Evolutionary conservation across 2,888 invertebrate species (phyloP).

Genomic region (Macrosiphum euphorbiae): DNA sequence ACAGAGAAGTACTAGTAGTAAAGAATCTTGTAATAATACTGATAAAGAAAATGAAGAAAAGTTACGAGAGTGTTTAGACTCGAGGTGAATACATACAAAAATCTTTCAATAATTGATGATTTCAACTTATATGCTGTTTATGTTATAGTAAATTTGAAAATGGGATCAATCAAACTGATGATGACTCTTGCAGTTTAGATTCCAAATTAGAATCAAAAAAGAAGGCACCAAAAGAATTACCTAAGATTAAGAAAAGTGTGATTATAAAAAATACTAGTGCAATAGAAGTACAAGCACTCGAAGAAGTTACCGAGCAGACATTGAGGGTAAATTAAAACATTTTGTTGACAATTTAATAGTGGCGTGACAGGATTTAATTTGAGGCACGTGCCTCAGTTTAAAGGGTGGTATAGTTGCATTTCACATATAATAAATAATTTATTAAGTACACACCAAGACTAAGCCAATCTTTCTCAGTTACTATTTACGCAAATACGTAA

Average conservation of each 20-base stretch:
- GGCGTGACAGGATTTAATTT: too few species aligned
- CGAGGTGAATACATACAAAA: constrained; percentile 26
- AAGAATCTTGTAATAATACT: constrained; percentile 62
- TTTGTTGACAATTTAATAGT: background rate
- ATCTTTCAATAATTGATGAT: background rate
- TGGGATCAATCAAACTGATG: constrained; percentile 56
- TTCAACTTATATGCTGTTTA: background rate
- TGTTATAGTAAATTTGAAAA: constrained; percentile 57
- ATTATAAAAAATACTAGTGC: constrained; percentile 68
- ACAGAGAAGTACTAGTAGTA: constrained; percentile 56
- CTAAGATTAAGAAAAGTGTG: constrained; percentile 53
- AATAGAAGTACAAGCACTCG: constrained; percentile 78
- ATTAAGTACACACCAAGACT: too few species aligned
- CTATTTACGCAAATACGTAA: too few species aligned
- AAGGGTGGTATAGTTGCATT: too few species aligned
- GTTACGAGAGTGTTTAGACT: constrained; percentile 57
- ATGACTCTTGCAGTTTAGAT: constrained; percentile 60
- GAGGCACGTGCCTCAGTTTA: too few species aligned
- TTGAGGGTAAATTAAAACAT: constrained; percentile 71
- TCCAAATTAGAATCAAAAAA: constrained; percentile 61
- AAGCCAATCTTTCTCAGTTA: too few species aligned
- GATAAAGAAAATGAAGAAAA: constrained; percentile 64
- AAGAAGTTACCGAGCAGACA: constrained; percentile 82
- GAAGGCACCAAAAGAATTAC: constrained; percentile 39
- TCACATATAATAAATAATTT: too few species aligned